phyloP scores from a whole-genome alignment of 2,888 invertebrate species.

The Temnothorax unifasciatus region DNA sequence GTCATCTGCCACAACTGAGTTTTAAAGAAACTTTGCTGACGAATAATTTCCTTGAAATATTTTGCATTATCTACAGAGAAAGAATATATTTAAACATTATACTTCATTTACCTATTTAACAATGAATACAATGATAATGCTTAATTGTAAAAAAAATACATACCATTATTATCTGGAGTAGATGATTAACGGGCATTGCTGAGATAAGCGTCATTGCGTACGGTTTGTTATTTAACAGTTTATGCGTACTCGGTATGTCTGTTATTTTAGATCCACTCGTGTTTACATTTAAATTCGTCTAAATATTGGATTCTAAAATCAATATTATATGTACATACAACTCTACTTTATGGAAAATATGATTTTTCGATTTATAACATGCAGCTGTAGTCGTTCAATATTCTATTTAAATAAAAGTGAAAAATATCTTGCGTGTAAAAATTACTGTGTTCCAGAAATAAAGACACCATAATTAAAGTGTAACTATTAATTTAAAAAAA shows the following conservation, averaged over 20 bases:
- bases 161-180: not conserved
- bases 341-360: no score
- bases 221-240: not conserved
- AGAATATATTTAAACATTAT: not conserved
- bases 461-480: no score
- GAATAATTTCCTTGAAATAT: conserved; percentile 2
- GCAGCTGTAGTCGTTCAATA: no score
- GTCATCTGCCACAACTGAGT: conserved; percentile 4
- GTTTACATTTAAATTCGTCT: not conserved
- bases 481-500: no score
- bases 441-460: no score
- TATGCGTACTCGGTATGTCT: not conserved
- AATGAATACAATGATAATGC: no score
- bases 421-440: no score
- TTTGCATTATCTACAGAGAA: not conserved
- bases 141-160: not conserved
- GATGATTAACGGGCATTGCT: not conserved
- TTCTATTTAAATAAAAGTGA: no score
- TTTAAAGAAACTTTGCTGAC: not conserved
- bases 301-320: not conserved
- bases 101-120: no score
- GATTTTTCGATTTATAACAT: no score
- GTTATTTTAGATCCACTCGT: not conserved
- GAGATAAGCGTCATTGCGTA: not conserved
- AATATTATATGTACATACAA: not conserved